These are phyloP conservation scores for Pseudobourletiella spinata DNA, from an alignment of 1,140 invertebrate genomes.

Conservation along the genomic window DNA sequence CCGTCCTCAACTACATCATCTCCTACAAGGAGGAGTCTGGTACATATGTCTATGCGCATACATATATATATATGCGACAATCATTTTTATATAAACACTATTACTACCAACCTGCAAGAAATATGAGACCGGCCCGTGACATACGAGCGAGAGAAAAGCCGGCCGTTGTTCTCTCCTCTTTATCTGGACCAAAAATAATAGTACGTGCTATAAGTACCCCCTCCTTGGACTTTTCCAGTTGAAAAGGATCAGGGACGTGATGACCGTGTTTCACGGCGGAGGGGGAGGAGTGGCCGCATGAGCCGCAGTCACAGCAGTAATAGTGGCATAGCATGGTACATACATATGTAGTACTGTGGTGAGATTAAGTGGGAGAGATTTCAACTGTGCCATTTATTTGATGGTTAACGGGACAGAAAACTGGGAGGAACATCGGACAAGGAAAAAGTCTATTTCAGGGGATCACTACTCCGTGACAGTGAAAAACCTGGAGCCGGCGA, in stretches of 20 bases:
- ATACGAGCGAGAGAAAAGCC: neutral
- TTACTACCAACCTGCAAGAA: neutral
- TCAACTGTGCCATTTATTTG: neutral
- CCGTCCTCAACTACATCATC: slow-evolving; percentile 39
- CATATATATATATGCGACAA: neutral
- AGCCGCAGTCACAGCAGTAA: no score
- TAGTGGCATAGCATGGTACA: no score
- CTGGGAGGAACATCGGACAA: slow-evolving; percentile 23
- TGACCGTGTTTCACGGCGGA: no score
- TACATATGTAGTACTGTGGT: no score
- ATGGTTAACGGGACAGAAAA: slow-evolving; percentile 12
- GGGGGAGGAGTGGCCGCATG: no score
- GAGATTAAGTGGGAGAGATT: no score
- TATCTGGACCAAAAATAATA: no score
- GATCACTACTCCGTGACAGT: slow-evolving; percentile 37
- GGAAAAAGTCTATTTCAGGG: slow-evolving; percentile 30
- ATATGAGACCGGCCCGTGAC: neutral
- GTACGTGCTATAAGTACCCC: no score
- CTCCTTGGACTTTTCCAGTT: no score
- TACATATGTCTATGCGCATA: slow-evolving; percentile 19
- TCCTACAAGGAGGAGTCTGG: slow-evolving; percentile 35
- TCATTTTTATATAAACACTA: slow-evolving; percentile 2
- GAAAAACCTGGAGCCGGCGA: slow-evolving; percentile 44
- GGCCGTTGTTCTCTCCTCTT: neutral
- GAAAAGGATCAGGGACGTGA: no score